Base-by-base conservation (phyloP, 2,113 vertebrate genomes). In the Aptenodytes patagonicus region DNA sequence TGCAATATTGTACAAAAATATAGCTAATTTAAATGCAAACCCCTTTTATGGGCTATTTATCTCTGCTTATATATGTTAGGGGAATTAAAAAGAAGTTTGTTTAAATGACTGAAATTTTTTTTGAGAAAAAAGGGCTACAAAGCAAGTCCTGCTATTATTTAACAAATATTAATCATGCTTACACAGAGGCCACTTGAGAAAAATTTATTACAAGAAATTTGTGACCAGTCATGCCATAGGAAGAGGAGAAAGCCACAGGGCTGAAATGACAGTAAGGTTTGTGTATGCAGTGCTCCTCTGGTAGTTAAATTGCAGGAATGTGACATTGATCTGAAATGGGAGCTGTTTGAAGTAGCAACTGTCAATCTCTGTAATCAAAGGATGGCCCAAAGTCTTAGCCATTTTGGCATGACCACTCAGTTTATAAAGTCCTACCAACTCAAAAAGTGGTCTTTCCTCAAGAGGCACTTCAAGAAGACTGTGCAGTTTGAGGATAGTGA, bases 231-330 rank as follows among this genome's bases (percentile, higher is more conserved):
- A 97, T 91, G 93, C 60, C 95, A 97, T 82, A 95, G 96, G 97
- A 98, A 90, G 97, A 97, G 94, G 93, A 95, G 85, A 97, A 95
- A 91, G 82, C 81, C 94, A 96, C 65, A 91, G 94, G 73, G 85
- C 91, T 97, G 95, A 98, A 98, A 98, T 97, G 97, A 98, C 97
- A 98, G 98, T 97, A 95, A 93, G 92, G 79, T 94, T 97, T 97
- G 94, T 97, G 93, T 93, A 89, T 82, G 71, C 93, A 88, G 96
- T 97, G 95, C 97, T 98, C 98, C 97, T 98, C 97, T 97, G 95
- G 97, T 98, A 98, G 98, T 98, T 98, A 98, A 98, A 98, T 98
- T 97, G 85, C 96, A 97, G 98, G 98, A 98, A 98, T 98, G 98
- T 98, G 98, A 98, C 98, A 98, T 80, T 97, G 94, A 96, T 97